Evolutionary conservation across 2,888 invertebrate genomes (phyloP), one percentile per base, ranked within the genome.

Genomic region (Shargacucullia verbasci): DNA sequence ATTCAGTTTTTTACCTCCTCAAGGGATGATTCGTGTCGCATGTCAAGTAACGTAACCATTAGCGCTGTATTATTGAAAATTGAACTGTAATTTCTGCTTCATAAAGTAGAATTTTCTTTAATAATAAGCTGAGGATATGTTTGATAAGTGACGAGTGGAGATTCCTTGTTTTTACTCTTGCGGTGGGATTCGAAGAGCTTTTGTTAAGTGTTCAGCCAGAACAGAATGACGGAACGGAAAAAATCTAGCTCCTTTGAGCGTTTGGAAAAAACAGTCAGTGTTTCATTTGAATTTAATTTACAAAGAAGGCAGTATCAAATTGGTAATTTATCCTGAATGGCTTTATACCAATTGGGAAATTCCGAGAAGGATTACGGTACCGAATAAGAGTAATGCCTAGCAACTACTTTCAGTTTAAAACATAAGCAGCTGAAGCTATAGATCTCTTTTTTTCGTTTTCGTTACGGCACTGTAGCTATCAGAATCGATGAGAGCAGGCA

Each of bases 1-100:
- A 90, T 90, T 88, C 88, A 85, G 86, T 88, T 91, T 89, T 90
- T 89, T 87, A 85, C 86, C 84, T 85, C 84, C 85, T 82, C 82
- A 76, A 78, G 79, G 84, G 83, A 85, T 84, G 80, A 87, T 83
- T 79, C 67, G 70, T 65, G 66, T 73, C 73, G 75, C 69, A 66
- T 69, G 67, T 70, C 59, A 80, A 81, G 79, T 66, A 78, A 73
- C 82, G 73, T 77, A 87, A 81, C 78, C 56, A 72, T 78, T 78
- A 73, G 43, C 38, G 39, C 7, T 14, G 27, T 13, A 40, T 39
- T 50, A 29, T 12, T 46, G 46, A 47, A 49, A 59, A 59, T 59
- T 57, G 59, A 35, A 70, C 72, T 57, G 47, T 67, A 65, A 59
- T 43, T 15, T 35, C 6, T 4, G 7, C 1, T 0, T 0, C 1